phyloP scores from a whole-genome alignment of 1,140 invertebrate species.

The Magallana angulata region DNA sequence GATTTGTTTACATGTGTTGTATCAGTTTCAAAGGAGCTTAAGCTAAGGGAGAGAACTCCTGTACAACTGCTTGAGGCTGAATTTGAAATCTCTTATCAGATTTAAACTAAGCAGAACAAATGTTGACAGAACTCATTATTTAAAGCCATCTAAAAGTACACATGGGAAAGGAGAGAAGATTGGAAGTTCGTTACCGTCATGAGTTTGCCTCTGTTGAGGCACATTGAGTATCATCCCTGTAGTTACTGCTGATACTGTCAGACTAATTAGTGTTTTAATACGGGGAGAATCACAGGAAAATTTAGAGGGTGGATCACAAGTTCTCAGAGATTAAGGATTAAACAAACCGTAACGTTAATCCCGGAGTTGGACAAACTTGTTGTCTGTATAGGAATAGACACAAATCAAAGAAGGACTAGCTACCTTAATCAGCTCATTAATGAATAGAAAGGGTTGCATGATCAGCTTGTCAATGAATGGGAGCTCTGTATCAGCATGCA shows the following conservation, averaged over 20 bases:
- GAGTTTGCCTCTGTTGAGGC: not conserved
- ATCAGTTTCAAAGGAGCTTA: not conserved
- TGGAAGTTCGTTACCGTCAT: not conserved
- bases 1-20: no score
- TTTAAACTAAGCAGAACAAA: conserved; percentile 13
- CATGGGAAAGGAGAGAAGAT: not conserved
- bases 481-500: no score
- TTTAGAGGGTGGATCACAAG: not conserved
- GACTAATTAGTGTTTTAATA: not conserved
- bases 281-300: not conserved
- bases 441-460: no score
- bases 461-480: no score
- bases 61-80: not conserved
- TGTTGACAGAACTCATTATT: not conserved
- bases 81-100: not conserved
- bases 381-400: not conserved
- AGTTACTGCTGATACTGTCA: not conserved
- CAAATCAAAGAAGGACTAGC: no score
- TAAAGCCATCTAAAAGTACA: not conserved
- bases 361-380: no score
- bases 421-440: no score
- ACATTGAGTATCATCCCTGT: not conserved
- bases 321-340: not conserved
- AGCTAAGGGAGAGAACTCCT: not conserved
- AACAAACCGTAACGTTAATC: not conserved